phyloP scores from a whole-genome alignment of 2,888 invertebrate species.

The Lasioglossum figueresi region DNA sequence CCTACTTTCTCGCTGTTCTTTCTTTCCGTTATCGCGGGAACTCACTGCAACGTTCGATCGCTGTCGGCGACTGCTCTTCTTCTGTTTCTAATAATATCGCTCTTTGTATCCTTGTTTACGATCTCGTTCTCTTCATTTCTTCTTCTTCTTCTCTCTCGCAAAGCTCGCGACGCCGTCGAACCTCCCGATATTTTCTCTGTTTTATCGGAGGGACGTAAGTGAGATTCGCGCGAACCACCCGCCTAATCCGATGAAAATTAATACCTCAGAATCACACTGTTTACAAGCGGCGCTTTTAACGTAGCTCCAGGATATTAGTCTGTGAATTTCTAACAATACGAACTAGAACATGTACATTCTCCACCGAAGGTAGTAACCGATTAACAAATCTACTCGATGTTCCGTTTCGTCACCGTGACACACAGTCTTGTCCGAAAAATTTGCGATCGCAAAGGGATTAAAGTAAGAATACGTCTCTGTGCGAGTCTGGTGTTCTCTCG shows the following conservation, averaged over 20 bases:
- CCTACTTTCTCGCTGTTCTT: background rate
- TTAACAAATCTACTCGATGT: conserved; percentile 9
- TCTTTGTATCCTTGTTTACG: conserved; percentile 13
- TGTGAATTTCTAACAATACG: conserved; percentile 37
- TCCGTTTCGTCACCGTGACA: conserved; percentile 9
- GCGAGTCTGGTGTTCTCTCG: conserved; percentile 26
- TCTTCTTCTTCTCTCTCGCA: background rate
- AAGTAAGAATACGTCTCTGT: conserved; percentile 32
- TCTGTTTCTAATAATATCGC: background rate
- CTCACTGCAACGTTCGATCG: background rate
- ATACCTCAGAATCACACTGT: conserved; percentile 32
- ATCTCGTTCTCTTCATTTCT: conserved; percentile 13
- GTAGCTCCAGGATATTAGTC: conserved; percentile 41
- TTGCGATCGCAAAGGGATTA: conserved; percentile 13
- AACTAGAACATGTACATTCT: conserved; percentile 37
- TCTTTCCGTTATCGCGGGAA: conserved; percentile 8
- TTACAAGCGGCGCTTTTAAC: conserved; percentile 40
- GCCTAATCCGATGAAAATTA: conserved; percentile 30
- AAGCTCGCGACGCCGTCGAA: background rate
- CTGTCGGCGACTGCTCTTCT: background rate
- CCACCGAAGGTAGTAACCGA: conserved; percentile 43
- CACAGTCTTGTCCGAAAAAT: conserved; percentile 8
- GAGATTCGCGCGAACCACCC: background rate
- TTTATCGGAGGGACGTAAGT: background rate
- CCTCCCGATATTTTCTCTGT: background rate